Base-by-base conservation (phyloP, 1,140 invertebrate genomes). In the Tetranychus urticae region DNA sequence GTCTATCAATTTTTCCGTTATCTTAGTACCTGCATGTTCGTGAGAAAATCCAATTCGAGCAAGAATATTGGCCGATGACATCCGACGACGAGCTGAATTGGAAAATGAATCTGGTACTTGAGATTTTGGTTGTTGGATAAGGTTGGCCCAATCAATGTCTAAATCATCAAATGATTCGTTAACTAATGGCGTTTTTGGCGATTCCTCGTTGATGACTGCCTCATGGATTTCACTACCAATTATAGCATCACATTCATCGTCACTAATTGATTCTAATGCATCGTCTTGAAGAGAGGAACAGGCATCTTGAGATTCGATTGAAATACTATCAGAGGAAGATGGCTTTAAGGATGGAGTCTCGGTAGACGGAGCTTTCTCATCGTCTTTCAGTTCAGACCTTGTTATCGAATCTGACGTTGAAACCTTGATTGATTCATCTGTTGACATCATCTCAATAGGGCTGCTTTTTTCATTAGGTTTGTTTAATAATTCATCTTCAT, bases 291-390 rank as follows among this genome's bases (percentile, higher is more conserved):
- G 46, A 58, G 45, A 57, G 13, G 58, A 61, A 48, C 46, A 59
- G 52, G 45, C 56, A 12, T 58, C 37, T 45, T 61, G 67, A 62
- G 71, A 72, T 63, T 65, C 70, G 56, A 70, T 72, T 63, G 70
- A 71, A 61, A 34, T 71, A 1, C 58, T 68, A 42, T 42, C 39
- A 42, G 39, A 5, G 39, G 39, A 6, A 5, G 39, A 42, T 5
- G 39, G 39, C 10, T 42, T 42, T 10, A 42, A 42, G 10, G 39
- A 42, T 42, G 39, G 10, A 42, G 39, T 5, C 10, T 42, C 39
- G 39, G 10, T 42, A 6, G 39, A 42, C 5, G 39, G 39, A 42
- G 10, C 10, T 10, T 10, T 42, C 5, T 42, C 39, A 42, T 6
- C 10, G 5, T 42, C 39, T 42, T 42, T 42, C 39, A 42, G 1